Evolutionary conservation across 2,797 vertebrate species (phyloP), one percentile per base, ranked within the genome.

Genomic region (Coregonus ussuriensis): DNA sequence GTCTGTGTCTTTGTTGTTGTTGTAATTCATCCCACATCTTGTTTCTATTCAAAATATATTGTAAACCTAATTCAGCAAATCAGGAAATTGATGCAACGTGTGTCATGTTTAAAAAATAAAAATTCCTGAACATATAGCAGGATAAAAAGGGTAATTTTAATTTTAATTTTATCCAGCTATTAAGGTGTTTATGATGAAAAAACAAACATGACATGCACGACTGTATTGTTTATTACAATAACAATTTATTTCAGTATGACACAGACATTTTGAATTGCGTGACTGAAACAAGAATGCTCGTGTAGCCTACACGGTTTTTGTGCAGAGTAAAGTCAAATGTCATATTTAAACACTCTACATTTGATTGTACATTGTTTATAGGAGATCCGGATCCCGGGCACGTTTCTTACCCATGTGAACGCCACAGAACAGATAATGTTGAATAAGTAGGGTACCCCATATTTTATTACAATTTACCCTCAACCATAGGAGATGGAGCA

Each of bases 1-100:
- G 59, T 74, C 15, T 66, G 15, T 74, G n/a, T 74, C 21, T 63
- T 33, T 25, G 7, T 76, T 47, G 3, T 25, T 51, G 72, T 72
- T n/a, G 70, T 11, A 59, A 29, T 47, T 71, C 47, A 18, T 53
- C 63, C 18, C 35, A 18, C 33, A 72, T 31, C 62, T 56, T 1
- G 73, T 14, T 66, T 29, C 4, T 31, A 21, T 66, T n/a, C 63
- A 6, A 4, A 14, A 29, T 6, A 41, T 41, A 41, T 41, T 41
- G 37, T 2, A 11, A 47, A 1, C 9, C 7, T 47, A 47, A 47
- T 47, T 47, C 1, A 47, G 41, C 2, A 47, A 47, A 11, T 47
- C 7, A 11, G 41, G 41, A 47, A 47, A 47, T 47, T 47, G 7
- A 47, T 47, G 37, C 37, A 41, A 41, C 37, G 9, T 15, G 21